A percentile compares a stretch with the other conserved stretches of the same genome.
Evolutionary conservation across 2,888 invertebrate genomes (phyloP).

Genomic region (Acanthacorydalis orientalis): DNA sequence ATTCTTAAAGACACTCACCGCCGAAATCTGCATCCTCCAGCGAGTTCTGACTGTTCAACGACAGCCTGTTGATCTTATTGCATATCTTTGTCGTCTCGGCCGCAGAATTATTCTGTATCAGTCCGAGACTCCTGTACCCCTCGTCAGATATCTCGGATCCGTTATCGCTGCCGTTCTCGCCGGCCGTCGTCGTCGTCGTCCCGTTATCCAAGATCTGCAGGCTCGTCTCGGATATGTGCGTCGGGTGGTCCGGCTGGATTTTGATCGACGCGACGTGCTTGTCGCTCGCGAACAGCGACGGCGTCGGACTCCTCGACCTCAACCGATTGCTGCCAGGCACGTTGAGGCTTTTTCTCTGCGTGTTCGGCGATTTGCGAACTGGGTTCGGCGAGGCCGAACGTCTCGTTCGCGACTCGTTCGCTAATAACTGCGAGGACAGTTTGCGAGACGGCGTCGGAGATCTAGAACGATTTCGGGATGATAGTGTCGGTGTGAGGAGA

Average conservation of each 20-base stretch:
- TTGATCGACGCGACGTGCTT: constrained; percentile 34
- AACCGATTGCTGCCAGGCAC: constrained; percentile 15
- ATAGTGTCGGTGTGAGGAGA: constrained; percentile 12
- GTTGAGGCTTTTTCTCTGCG: constrained; percentile 18
- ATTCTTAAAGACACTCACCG: constrained; percentile 38
- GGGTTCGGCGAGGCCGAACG: constrained; percentile 13
- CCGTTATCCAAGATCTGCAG: constrained; percentile 17
- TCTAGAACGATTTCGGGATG: constrained; percentile 17
- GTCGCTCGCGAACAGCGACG: constrained; percentile 22
- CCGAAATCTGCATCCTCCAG: constrained; percentile 54
- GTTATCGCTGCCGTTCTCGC: constrained; percentile 54
- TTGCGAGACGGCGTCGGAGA: constrained; percentile 27
- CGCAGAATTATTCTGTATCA: constrained; percentile 35
- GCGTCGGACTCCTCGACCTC: constrained; percentile 33
- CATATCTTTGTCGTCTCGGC: constrained; percentile 15
- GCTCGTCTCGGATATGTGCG: constrained; percentile 27
- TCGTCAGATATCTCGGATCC: constrained; percentile 75
- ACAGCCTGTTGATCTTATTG: constrained; percentile 34
- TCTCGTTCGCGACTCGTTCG: background rate
- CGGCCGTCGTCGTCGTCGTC: constrained; percentile 16
- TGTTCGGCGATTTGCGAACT: constrained; percentile 19
- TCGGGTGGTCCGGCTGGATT: constrained; percentile 21
- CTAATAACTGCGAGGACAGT: constrained; percentile 20
- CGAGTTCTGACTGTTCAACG: constrained; percentile 54
- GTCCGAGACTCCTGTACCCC: constrained; percentile 65